These are phyloP conservation scores for Toxostoma redivivum DNA, from an alignment of 2,113 vertebrate species.

Conservation along the genomic window DNA sequence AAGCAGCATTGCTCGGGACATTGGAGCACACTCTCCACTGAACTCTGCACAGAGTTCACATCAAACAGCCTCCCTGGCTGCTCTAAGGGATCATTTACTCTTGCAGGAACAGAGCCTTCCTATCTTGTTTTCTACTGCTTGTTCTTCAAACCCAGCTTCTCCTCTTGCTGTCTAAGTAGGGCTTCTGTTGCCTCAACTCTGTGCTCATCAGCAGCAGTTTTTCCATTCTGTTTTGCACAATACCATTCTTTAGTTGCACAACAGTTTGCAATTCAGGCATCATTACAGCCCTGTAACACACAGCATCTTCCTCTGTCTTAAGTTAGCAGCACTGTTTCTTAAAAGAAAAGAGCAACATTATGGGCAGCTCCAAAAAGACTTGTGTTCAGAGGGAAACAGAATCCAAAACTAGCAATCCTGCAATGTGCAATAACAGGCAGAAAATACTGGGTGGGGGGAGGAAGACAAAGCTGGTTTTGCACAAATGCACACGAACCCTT, in stretches of 20 bases:
- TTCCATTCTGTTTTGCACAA: background rate
- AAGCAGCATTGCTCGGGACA: background rate
- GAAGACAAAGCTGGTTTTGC: background rate
- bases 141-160: background rate
- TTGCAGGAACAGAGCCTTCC: background rate
- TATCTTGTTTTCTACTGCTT: background rate
- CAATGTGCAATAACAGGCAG: background rate
- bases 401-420: background rate
- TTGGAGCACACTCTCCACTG: background rate
- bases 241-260: background rate
- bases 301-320: background rate
- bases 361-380: background rate
- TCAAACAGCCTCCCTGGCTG: background rate
- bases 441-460: background rate
- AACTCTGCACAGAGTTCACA: background rate
- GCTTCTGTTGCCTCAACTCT: background rate
- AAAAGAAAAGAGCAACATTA: background rate
- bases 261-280: background rate
- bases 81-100: background rate
- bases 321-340: background rate
- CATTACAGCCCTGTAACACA: background rate
- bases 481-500: background rate
- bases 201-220: background rate
- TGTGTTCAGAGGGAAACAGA: background rate
- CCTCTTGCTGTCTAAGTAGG: background rate